Evolutionary conservation across 2,888 invertebrate species (phyloP).

Genomic region (Junonia oenone): DNA sequence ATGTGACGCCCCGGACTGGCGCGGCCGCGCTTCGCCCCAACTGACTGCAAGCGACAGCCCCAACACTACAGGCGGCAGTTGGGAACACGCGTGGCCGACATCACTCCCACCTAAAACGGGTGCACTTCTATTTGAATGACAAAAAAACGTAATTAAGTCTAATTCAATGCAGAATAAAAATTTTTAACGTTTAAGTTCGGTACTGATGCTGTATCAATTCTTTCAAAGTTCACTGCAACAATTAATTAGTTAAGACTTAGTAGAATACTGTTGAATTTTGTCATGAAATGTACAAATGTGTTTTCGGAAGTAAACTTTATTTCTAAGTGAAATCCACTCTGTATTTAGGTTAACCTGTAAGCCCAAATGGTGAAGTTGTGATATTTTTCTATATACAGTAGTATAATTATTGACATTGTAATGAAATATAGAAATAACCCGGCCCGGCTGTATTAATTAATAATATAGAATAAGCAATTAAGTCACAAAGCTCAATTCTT

Average conservation of each 20-base stretch:
- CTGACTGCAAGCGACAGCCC: slow-evolving; percentile 40
- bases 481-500: slow-evolving; percentile 72
- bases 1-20: slow-evolving; percentile 70
- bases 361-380: slow-evolving; percentile 75
- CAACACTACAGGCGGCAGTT: slow-evolving; percentile 39
- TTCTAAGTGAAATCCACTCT: slow-evolving; percentile 70
- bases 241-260: slow-evolving; percentile 70
- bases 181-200: slow-evolving; percentile 68
- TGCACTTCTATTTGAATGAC: slow-evolving; percentile 79
- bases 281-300: slow-evolving; percentile 80
- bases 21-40: slow-evolving; percentile 74
- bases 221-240: slow-evolving; percentile 50
- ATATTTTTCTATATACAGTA: slow-evolving; percentile 62
- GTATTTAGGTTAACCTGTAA: slow-evolving; percentile 72
- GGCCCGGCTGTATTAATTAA: slow-evolving; percentile 44
- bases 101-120: slow-evolving; percentile 74
- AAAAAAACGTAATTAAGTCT: slow-evolving; percentile 70
- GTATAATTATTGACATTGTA: slow-evolving; percentile 39
- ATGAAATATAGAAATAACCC: slow-evolving; percentile 46
- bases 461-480: slow-evolving; percentile 51
- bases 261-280: slow-evolving; percentile 77
- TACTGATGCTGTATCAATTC: slow-evolving; percentile 69
- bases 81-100: slow-evolving; percentile 60
- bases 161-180: slow-evolving; percentile 73
- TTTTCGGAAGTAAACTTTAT: slow-evolving; percentile 74